Conservation (phyloP, 1,140 invertebrate genomes). For the Drosophila tropicalis region DNA sequence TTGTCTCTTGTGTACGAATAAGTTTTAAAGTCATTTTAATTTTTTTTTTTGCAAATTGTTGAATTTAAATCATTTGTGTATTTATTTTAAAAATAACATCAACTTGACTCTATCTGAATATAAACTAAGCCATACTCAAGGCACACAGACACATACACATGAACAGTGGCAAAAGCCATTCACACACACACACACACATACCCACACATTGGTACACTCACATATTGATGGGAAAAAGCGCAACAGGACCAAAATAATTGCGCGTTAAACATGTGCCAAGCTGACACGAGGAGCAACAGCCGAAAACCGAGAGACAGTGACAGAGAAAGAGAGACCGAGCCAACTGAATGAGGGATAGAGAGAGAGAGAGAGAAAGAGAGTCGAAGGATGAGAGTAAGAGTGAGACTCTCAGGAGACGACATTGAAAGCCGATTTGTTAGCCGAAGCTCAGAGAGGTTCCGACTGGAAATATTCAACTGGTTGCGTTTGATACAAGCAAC, state of each 20-base stretch:
- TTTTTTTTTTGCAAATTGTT: background rate
- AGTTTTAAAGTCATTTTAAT: background rate
- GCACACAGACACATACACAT: constrained; percentile 19
- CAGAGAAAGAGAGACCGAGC: background rate
- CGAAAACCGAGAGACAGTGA: constrained; percentile 20
- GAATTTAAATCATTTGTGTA: constrained; percentile 3
- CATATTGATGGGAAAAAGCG: constrained; percentile 60
- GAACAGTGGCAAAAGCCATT: background rate
- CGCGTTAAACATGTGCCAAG: constrained; percentile 79
- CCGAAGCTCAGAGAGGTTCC: constrained; percentile 52
- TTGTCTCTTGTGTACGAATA: no score
- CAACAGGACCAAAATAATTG: constrained; percentile 81
- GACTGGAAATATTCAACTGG: constrained; percentile 78
- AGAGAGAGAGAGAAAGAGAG: background rate
- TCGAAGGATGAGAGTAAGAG: constrained; percentile 15
- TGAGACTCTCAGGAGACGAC: background rate
- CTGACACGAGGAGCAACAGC: constrained; percentile 51
- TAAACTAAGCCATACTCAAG: constrained; percentile 40
- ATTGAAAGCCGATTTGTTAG: constrained; percentile 48
- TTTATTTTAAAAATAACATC: constrained; percentile 7
- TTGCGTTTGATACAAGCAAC: constrained; percentile 77
- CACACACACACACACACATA: constrained; percentile 8
- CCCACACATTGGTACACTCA: constrained; percentile 14
- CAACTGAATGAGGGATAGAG: background rate
- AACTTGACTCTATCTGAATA: constrained; percentile 29